phyloP scores from a whole-genome alignment of 2,888 invertebrate genomes.

The Chaitophorus viminalis region DNA sequence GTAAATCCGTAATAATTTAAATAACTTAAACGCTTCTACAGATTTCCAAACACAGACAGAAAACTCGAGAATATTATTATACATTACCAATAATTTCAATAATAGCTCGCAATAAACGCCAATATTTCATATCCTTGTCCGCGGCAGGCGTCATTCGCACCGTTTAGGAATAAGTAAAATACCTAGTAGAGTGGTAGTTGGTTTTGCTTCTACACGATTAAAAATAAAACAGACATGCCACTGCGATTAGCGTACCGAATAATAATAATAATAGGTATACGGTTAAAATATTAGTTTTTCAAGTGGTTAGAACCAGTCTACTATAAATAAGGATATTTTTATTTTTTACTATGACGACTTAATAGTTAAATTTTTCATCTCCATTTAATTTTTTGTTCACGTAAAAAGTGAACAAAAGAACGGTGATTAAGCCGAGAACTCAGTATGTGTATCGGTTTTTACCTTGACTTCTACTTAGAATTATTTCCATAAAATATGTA shows the following conservation, averaged over 20 bases:
- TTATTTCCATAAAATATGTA: constrained; percentile 45
- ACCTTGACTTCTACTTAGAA: background rate
- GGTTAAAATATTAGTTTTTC: background rate
- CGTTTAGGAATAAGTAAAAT: background rate
- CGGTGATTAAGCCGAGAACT: constrained; percentile 8
- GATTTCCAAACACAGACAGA: background rate
- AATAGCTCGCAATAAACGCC: constrained; percentile 10
- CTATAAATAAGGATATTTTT: background rate
- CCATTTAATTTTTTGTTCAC: background rate
- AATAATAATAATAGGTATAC: background rate
- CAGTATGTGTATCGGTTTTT: background rate
- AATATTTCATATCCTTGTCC: background rate
- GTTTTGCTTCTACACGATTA: constrained; percentile 13
- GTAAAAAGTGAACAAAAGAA: constrained; percentile 8
- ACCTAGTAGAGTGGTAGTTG: background rate
- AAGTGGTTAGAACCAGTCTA: background rate
- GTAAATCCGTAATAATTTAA: constrained; percentile 45
- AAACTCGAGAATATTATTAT: constrained; percentile 3
- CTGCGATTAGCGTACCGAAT: background rate
- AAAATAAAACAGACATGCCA: constrained; percentile 21
- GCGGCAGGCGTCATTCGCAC: background rate
- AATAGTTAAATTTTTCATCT: constrained; percentile 6
- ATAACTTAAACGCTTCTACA: constrained; percentile 18
- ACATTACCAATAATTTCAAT: constrained; percentile 17
- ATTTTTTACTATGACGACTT: background rate